A percentile compares a stretch with the other conserved stretches of the same genome.
These are phyloP conservation scores for Sebastes oblongus DNA, from an alignment of 2,797 vertebrate genomes.

Conservation along the genomic window DNA sequence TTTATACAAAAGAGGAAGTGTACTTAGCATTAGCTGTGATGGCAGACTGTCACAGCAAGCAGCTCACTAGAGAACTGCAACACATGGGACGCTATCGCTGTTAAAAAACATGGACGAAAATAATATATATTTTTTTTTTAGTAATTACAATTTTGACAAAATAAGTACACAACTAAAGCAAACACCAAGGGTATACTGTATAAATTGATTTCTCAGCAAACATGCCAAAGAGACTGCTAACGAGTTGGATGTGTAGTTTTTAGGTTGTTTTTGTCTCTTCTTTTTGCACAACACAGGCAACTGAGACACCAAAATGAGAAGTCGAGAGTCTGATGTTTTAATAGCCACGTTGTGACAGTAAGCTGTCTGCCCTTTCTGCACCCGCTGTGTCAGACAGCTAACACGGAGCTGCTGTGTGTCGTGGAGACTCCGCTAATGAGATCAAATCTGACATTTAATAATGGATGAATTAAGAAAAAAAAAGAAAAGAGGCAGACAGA, in stretches of 20 bases:
- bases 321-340: constrained; percentile 10
- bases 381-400: constrained; percentile 14
- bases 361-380: constrained; percentile 8
- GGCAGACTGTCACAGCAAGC: background rate
- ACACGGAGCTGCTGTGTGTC: background rate
- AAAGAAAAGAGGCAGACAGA: background rate
- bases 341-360: constrained; percentile 18
- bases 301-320: background rate
- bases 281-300: background rate
- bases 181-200: background rate
- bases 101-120: background rate
- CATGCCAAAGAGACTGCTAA: background rate
- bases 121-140: background rate
- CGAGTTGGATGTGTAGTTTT: background rate
- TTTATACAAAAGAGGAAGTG: background rate
- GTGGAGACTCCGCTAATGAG: constrained; percentile 23
- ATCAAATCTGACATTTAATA: constrained; percentile 32
- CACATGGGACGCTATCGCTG: background rate
- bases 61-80: background rate
- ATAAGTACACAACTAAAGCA: background rate
- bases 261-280: background rate
- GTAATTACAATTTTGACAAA: background rate
- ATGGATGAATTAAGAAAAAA: constrained; percentile 24
- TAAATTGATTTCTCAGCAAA: background rate
- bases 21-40: background rate